Percentiles rank a stretch among this genome's conserved stretches.
These are phyloP conservation scores for Eurytoma adleriae DNA, from an alignment of 2,888 invertebrate genomes.

Conservation along the genomic window DNA sequence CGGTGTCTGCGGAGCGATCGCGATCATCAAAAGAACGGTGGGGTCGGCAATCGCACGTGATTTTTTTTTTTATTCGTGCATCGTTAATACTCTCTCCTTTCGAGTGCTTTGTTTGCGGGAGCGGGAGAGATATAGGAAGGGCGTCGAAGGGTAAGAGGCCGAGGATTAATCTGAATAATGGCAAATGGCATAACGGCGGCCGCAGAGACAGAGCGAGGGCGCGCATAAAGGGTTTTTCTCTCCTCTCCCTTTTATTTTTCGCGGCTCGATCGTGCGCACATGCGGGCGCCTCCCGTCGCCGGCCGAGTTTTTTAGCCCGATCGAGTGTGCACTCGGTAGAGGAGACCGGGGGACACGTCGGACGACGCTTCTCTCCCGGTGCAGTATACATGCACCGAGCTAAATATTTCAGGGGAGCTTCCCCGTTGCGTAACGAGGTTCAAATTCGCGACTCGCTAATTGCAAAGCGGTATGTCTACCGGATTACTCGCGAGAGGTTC, in stretches of 20 bases:
- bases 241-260: background rate
- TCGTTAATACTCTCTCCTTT: constrained; percentile 35
- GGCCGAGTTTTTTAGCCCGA: no score
- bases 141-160: constrained; percentile 2
- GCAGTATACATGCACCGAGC: no score
- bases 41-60: background rate
- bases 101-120: constrained; percentile 37
- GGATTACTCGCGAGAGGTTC: no score
- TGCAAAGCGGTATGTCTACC: no score
- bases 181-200: constrained; percentile 27
- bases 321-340: no score
- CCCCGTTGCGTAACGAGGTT: no score
- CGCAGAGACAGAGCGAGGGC: background rate
- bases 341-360: no score
- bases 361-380: no score
- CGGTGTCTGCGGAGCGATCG: no score
- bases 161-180: constrained; percentile 55
- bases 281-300: background rate
- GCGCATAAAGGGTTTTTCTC: constrained; percentile 11
- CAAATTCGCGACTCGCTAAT: no score
- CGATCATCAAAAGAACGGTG: background rate
- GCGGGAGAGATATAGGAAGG: background rate
- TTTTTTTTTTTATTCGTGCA: constrained; percentile 6
- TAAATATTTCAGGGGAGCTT: no score
- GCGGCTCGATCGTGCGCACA: background rate